Evolutionary conservation across 2,113 vertebrate genomes (phyloP).

Genomic region (Okapia johnstoni): DNA sequence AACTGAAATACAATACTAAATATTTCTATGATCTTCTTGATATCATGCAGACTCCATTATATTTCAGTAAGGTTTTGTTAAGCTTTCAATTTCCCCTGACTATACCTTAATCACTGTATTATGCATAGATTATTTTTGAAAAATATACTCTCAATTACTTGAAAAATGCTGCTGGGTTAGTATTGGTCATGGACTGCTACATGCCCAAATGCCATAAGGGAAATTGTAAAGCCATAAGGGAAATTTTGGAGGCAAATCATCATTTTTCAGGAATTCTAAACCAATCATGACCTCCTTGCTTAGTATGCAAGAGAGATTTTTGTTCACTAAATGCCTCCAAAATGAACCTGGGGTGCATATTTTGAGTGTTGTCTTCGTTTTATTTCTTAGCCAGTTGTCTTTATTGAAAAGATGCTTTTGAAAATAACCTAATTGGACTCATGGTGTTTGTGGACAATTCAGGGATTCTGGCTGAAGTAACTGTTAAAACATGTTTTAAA

Average conservation of each 20-base stretch:
- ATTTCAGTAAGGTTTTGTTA: not conserved
- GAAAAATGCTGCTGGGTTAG: constrained; percentile 10
- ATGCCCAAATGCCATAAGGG: not conserved
- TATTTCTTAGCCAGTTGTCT: not conserved
- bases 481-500: not conserved
- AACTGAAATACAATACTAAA: not conserved
- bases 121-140: not conserved
- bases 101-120: not conserved
- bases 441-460: not conserved
- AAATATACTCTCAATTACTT: not conserved
- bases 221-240: not conserved
- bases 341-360: not conserved
- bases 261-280: not conserved
- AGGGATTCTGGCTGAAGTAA: not conserved
- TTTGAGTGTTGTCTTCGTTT: not conserved
- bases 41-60: not conserved
- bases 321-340: not conserved
- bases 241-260: not conserved
- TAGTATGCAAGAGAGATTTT: not conserved
- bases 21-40: not conserved
- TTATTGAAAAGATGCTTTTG: constrained; percentile 21
- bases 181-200: not conserved
- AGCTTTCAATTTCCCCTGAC: not conserved
- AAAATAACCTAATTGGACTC: not conserved
- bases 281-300: not conserved